Evolutionary conservation across 2,113 vertebrate species (phyloP).

Genomic region (Hepsetus odoe): DNA sequence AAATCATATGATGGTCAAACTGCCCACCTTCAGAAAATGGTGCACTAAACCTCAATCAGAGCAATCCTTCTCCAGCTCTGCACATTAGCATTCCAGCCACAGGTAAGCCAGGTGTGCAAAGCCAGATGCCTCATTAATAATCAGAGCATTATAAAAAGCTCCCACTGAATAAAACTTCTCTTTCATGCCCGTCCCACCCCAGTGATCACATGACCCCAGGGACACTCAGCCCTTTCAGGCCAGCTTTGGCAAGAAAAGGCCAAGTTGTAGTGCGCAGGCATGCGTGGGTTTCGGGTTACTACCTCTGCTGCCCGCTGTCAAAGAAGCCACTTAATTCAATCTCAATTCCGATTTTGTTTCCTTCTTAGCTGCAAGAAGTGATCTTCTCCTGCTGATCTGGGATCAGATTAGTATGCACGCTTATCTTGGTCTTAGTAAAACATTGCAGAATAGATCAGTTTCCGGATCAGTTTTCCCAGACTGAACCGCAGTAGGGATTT

Average conservation of each 20-base stretch:
- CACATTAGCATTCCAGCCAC: constrained; percentile 35
- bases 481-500: neutral
- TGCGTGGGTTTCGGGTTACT: neutral
- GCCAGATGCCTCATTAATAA: constrained; percentile 33
- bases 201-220: constrained; percentile 27
- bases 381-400: neutral
- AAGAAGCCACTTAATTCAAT: constrained; percentile 9
- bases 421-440: neutral
- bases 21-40: neutral
- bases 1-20: neutral
- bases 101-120: constrained; percentile 33
- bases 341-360: neutral
- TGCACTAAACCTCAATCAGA: neutral
- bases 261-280: constrained; percentile 14
- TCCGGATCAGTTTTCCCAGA: neutral
- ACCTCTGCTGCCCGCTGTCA: neutral
- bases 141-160: constrained; percentile 10
- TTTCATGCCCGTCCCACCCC: constrained; percentile 14
- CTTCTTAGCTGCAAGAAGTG: neutral
- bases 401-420: neutral
- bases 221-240: constrained; percentile 19
- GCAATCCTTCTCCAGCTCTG: neutral
- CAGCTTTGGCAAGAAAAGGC: constrained; percentile 4
- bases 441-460: neutral
- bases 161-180: constrained; percentile 16